phyloP scores from a whole-genome alignment of 53 echinoderm and acorn worm genomes.

The Pentamera pediparva region DNA sequence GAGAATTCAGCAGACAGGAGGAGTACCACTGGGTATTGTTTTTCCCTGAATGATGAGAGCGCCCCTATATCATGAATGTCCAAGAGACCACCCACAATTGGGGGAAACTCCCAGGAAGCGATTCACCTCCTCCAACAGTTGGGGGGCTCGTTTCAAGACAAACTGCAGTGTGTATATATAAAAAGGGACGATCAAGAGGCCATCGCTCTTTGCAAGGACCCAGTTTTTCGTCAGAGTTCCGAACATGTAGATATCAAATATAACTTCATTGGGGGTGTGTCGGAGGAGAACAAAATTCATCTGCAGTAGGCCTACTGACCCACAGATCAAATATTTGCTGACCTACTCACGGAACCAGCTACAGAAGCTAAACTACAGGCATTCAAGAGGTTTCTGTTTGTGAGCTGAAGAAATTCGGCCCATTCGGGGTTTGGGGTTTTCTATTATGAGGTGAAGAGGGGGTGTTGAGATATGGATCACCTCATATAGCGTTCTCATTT shows the following conservation, averaged over 20 bases:
- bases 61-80: slow-evolving; percentile 29
- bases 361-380: not conserved
- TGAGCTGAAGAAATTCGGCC: not conserved
- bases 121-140: slow-evolving; percentile 17
- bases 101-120: slow-evolving; percentile 25
- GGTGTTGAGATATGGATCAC: not conserved
- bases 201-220: slow-evolving; percentile 29
- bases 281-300: slow-evolving; percentile 26
- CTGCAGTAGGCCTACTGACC: slow-evolving; percentile 10
- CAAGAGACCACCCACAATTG: slow-evolving; percentile 27
- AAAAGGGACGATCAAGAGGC: slow-evolving; percentile 38
- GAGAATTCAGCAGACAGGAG: not conserved
- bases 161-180: not conserved
- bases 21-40: slow-evolving; percentile 24
- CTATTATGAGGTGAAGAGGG: not conserved
- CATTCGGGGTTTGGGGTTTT: not conserved
- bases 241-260: slow-evolving; percentile 43
- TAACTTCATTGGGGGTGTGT: slow-evolving; percentile 24
- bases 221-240: slow-evolving; percentile 31
- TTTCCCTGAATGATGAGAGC: not conserved
- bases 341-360: not conserved
- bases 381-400: not conserved
- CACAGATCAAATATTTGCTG: not conserved
- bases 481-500: not conserved
- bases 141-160: not conserved